Conservation (phyloP, 2,113 vertebrate species). For the Ibidorhyncha struthersii region DNA sequence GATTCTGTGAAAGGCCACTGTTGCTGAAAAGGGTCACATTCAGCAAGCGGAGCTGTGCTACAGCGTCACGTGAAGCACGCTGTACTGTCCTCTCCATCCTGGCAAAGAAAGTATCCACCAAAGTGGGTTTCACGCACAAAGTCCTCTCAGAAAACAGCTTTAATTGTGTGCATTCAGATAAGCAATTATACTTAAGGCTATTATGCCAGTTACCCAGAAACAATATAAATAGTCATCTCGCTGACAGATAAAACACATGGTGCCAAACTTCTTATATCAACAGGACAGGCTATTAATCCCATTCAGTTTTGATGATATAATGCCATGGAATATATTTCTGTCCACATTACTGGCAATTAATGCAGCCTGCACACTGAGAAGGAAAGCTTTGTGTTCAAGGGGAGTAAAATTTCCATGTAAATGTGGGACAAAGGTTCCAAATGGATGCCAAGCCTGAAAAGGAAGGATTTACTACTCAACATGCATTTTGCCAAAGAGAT, state of each 20-base stretch:
- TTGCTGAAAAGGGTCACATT: not conserved
- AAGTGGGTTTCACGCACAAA: not conserved
- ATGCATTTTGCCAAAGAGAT: not conserved
- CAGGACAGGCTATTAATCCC: slow-evolving; percentile 50
- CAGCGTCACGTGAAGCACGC: fast-evolving
- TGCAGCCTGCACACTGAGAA: slow-evolving; percentile 35
- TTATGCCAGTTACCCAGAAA: slow-evolving; percentile 18
- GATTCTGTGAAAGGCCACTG: not conserved
- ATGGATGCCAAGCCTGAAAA: slow-evolving; percentile 56
- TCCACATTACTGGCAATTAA: slow-evolving; percentile 59
- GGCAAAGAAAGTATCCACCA: not conserved
- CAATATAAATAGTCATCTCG: slow-evolving; percentile 28
- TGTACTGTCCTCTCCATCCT: not conserved
- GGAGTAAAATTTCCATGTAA: slow-evolving; percentile 69
- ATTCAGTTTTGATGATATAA: slow-evolving; percentile 52
- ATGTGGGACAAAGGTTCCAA: slow-evolving; percentile 62
- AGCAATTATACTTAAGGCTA: slow-evolving; percentile 26
- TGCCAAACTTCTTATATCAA: slow-evolving; percentile 54
- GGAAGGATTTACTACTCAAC: slow-evolving; percentile 43
- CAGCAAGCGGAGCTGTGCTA: not conserved
- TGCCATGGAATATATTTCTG: slow-evolving; percentile 55
- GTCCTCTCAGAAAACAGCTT: slow-evolving; percentile 18
- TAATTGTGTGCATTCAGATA: slow-evolving; percentile 47
- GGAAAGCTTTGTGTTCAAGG: slow-evolving; percentile 46
- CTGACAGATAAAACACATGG: slow-evolving; percentile 41